Percentiles rank a stretch among this genome's conserved stretches.
Conservation (phyloP, 2,888 invertebrate genomes). For the Malacosoma neustria region DNA sequence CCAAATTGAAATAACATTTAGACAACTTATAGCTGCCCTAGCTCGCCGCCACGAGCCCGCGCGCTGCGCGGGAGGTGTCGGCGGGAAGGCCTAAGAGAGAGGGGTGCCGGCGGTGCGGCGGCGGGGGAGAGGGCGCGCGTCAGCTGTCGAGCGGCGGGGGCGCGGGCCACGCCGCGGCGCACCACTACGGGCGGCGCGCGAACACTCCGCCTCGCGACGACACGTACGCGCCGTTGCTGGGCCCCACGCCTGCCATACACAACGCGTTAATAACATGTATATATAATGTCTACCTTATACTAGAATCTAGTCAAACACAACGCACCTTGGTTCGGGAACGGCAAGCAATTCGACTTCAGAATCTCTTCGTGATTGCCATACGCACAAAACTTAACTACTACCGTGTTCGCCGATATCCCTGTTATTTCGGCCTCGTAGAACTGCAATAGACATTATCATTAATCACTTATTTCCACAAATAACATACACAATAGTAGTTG, state of each 20-base stretch:
- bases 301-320: no score
- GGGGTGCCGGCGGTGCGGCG: constrained; percentile 4
- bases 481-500: not conserved
- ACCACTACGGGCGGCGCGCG: constrained; percentile 49
- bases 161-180: constrained; percentile 36
- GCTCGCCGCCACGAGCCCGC: not conserved
- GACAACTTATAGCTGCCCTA: no score
- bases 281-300: no score
- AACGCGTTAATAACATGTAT: no score
- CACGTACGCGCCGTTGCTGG: constrained; percentile 23
- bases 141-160: constrained; percentile 16
- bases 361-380: constrained; percentile 95
- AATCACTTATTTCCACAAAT: no score
- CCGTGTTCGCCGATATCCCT: constrained; percentile 86
- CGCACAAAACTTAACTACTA: constrained; percentile 89
- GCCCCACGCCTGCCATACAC: constrained; percentile 12
- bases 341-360: constrained; percentile 86
- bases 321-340: constrained; percentile 66
- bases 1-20: no score
- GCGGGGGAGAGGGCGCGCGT: constrained; percentile 11
- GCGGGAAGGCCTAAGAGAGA: constrained; percentile 5
- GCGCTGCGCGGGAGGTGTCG: not conserved
- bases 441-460: constrained; percentile 67
- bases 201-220: constrained; percentile 26
- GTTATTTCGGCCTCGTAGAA: constrained; percentile 90